phyloP scores from a whole-genome alignment of 2,797 vertebrate genomes.

The Channa striata region DNA sequence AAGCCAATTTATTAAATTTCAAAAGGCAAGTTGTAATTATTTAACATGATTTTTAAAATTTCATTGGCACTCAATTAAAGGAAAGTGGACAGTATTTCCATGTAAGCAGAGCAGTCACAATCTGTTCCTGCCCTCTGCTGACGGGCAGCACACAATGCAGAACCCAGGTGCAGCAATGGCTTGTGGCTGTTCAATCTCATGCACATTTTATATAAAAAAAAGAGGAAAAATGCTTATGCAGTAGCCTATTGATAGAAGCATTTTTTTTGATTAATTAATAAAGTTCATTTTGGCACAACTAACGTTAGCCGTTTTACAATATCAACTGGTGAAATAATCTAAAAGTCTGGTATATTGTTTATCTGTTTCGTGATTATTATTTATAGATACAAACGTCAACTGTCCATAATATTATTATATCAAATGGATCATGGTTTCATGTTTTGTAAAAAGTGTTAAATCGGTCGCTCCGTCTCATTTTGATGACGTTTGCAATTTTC shows the following conservation, averaged over 20 bases:
- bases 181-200: neutral
- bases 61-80: too few relatives aligned
- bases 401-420: neutral
- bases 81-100: too few relatives aligned
- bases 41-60: too few relatives aligned
- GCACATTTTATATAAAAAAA: neutral
- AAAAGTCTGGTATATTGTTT: too few relatives aligned
- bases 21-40: too few relatives aligned
- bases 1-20: too few relatives aligned
- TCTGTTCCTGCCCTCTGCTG: slow-evolving; percentile 64
- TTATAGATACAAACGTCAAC: neutral
- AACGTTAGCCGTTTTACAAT: too few relatives aligned
- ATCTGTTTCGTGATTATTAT: neutral
- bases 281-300: too few relatives aligned
- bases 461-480: slow-evolving; percentile 45
- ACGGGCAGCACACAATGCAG: slow-evolving; percentile 10
- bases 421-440: neutral
- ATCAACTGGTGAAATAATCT: too few relatives aligned
- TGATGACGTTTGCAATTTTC: slow-evolving; percentile 71
- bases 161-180: neutral
- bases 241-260: too few relatives aligned
- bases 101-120: too few relatives aligned
- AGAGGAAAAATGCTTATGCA: neutral
- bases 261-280: too few relatives aligned
- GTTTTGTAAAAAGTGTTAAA: slow-evolving; percentile 31